Conservation (phyloP, 2,113 vertebrate genomes). For the Isichthys henryi region DNA sequence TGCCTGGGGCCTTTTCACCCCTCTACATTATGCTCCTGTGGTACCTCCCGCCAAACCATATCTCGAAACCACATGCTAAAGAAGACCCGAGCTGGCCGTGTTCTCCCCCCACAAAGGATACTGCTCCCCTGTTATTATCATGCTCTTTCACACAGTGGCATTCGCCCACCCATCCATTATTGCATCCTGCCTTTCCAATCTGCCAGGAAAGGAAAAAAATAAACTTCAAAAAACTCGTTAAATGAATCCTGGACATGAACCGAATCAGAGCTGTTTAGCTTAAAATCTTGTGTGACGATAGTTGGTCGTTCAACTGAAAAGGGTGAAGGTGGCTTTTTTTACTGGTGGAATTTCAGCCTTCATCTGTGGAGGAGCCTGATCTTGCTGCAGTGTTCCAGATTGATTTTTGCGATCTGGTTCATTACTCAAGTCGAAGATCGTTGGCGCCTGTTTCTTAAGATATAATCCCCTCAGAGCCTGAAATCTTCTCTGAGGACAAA, state of each 20-base stretch:
- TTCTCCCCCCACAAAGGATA: neutral
- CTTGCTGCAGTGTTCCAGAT: neutral
- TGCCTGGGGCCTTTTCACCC: neutral
- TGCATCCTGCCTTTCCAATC: neutral
- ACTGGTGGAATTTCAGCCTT: neutral
- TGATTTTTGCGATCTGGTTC: neutral
- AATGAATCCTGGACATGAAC: neutral
- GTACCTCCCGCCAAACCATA: neutral
- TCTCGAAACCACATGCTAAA: neutral
- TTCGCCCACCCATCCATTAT: neutral
- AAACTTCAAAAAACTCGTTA: neutral
- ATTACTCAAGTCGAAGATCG: neutral
- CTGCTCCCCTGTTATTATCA: neutral
- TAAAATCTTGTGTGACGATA: neutral
- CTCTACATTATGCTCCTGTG: neutral
- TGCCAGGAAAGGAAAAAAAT: neutral
- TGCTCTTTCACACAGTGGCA: neutral
- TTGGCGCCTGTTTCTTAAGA: constrained; percentile 5
- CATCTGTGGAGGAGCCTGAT: neutral
- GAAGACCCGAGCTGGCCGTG: neutral
- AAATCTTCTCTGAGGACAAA: neutral
- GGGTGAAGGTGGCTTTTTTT: neutral
- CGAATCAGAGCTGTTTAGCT: neutral
- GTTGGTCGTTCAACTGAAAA: constrained; percentile 13
- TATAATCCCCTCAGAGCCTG: constrained; percentile 7